Base-by-base conservation (phyloP, 2,888 invertebrate species). In the Orchesella flavescens region DNA sequence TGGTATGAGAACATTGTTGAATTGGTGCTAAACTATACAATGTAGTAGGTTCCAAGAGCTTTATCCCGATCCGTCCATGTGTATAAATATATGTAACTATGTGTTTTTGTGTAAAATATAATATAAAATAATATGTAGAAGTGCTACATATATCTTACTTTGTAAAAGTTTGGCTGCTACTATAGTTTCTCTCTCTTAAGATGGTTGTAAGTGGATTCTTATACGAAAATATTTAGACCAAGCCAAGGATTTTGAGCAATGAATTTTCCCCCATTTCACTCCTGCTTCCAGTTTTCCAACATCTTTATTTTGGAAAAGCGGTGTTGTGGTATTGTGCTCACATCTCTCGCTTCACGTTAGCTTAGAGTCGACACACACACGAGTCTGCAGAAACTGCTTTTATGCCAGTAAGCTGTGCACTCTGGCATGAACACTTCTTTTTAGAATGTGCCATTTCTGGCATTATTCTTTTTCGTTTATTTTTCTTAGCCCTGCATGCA, bases 251-350 rank as follows among this genome's bases (percentile, higher is more conserved):
- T 74, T 44, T 59, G 3, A 44, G 61, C 74, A 49, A 44, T 61
- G 61, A 61, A 74, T 74, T 74, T 74, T 46, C 59, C n/a, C 44
- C 74, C 63, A 57, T 57, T 72, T 49, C 34, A 17, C 4, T 19
- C 63, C 49, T 17, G 46, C 34, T 13, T 59, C 59, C 34, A 34
- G 23, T 43, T 44, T 65, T 74, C 34, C 61, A 74, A 74, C 74
- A 63, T 74, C 74, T 74, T 61, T 61, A 74, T 74, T 61, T 74
- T 59, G 34, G 24, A 57, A 59, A 55, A 19, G 34, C 21, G 49
- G 74, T 44, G 34, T 61, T 63, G 74, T 34, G 74, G 74, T 74
- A 55, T 68, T 68, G 34, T 34, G 34, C 34, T 34, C 34, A 34
- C 34, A 34, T 34, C 34, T 34, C 34, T 34, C 34, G 34, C 34